A percentile compares a stretch with the other conserved stretches of the same genome.
These are phyloP conservation scores for Tenebrio molitor DNA, from an alignment of 1,140 invertebrate genomes.

Conservation along the genomic window DNA sequence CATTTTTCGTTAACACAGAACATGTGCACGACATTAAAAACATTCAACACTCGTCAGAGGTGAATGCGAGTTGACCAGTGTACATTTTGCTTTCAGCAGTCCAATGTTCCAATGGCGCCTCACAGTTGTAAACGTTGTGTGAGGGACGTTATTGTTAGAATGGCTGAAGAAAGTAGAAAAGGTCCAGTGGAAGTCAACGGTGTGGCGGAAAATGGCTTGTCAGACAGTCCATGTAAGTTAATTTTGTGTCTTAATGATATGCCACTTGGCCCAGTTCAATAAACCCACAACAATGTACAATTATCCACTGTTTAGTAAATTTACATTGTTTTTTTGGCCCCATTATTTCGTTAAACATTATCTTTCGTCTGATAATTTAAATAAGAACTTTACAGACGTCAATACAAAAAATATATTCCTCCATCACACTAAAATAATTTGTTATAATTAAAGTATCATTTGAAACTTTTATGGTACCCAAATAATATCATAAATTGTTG, in stretches of 20 bases:
- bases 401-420: no score
- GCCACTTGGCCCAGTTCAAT: not conserved
- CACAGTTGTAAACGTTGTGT: constrained; percentile 51
- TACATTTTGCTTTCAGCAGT: constrained; percentile 19
- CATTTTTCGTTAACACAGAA: constrained; percentile 12
- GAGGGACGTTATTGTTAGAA: constrained; percentile 50
- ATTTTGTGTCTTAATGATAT: not conserved
- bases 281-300: no score
- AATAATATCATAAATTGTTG: no score
- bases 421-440: no score
- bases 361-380: no score
- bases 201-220: constrained; percentile 35
- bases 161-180: constrained; percentile 43
- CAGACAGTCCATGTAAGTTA: constrained; percentile 55
- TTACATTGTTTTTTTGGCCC: no score
- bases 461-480: no score
- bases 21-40: constrained; percentile 19
- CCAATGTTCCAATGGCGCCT: constrained; percentile 25
- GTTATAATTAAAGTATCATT: no score
- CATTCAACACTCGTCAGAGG: constrained; percentile 7
- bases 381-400: no score
- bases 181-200: constrained; percentile 50
- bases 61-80: not conserved
- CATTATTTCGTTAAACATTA: no score
- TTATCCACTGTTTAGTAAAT: no score